A percentile compares a stretch with the other conserved stretches of the same genome.
phyloP scores from a whole-genome alignment of 1,140 invertebrate species.

The Procambarus clarkii region DNA sequence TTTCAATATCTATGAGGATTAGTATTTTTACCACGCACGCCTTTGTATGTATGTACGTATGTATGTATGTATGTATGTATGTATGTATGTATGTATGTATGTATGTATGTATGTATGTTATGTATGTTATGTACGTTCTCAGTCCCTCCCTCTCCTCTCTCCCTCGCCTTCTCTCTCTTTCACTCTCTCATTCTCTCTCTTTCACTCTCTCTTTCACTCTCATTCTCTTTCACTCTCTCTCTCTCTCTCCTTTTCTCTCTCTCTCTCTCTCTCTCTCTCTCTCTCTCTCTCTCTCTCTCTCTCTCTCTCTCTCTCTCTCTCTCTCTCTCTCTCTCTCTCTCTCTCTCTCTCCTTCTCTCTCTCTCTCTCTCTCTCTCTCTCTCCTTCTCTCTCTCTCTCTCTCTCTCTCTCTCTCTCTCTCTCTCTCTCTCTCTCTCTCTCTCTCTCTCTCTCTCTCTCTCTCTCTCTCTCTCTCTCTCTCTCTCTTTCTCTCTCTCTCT shows the following conservation, averaged over 20 bases:
- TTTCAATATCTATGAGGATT: no score
- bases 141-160: background rate
- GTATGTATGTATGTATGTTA: background rate
- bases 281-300: background rate
- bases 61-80: conserved; percentile 12
- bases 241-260: conserved; percentile 5
- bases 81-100: conserved; percentile 23
- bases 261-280: background rate
- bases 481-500: background rate
- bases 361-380: background rate
- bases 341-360: conserved; percentile 2
- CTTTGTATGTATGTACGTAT: background rate
- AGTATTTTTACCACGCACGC: no score
- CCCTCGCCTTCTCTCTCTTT: no score
- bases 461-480: background rate
- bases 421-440: conserved; percentile 6
- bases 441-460: conserved; percentile 14
- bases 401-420: background rate
- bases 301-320: background rate
- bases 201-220: conserved; percentile 15
- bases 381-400: background rate
- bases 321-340: conserved; percentile 17
- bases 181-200: background rate
- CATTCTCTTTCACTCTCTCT: conserved; percentile 21
- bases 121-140: no score